Evolutionary conservation across 2,888 invertebrate genomes (phyloP).

Genomic region (Thecocarcelia acutangulata): DNA sequence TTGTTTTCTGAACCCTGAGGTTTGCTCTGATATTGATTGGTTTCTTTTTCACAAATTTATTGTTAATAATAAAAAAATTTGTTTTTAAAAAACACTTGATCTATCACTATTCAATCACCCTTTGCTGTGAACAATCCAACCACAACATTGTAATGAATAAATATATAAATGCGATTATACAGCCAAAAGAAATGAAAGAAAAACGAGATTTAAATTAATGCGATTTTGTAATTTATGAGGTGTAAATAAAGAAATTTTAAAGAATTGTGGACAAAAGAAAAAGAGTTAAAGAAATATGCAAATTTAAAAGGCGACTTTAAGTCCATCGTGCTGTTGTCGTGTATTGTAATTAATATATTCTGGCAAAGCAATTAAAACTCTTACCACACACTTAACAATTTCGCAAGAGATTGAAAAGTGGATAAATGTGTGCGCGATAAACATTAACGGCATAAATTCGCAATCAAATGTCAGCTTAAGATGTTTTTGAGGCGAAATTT

Average conservation of each 20-base stretch:
- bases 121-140: not conserved
- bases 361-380: constrained; percentile 25
- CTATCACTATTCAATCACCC: constrained; percentile 14
- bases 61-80: not conserved
- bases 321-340: not conserved
- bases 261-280: not conserved
- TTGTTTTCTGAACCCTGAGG: no score
- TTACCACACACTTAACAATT: not conserved
- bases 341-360: constrained; percentile 33
- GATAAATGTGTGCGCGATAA: not conserved
- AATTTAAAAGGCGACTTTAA: not conserved
- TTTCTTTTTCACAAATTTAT: not conserved
- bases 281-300: constrained; percentile 8
- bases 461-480: not conserved
- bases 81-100: not conserved
- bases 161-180: constrained; percentile 72
- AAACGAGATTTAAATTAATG: constrained; percentile 78
- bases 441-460: not conserved
- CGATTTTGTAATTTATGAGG: constrained; percentile 78
- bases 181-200: constrained; percentile 53
- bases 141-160: constrained; percentile 56
- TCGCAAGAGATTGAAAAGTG: not conserved
- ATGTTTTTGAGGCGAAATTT: not conserved
- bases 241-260: constrained; percentile 63
- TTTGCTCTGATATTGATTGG: constrained; percentile 11